A percentile compares a stretch with the other conserved stretches of the same genome.
Evolutionary conservation across 2,113 vertebrate species (phyloP).

Genomic region (Synodontis membranacea): DNA sequence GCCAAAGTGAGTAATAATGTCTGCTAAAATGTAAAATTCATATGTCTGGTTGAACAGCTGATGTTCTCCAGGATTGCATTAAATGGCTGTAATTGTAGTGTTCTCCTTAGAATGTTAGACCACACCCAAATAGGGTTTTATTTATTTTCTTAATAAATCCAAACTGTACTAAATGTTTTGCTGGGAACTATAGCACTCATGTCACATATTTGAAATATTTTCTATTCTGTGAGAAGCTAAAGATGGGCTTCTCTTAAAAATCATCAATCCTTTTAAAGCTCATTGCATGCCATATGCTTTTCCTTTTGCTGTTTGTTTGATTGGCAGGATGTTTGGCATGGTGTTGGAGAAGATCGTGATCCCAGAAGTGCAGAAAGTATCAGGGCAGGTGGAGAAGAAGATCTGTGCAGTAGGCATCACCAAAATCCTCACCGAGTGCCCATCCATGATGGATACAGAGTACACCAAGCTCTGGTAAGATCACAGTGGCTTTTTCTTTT

Average conservation of each 20-base stretch:
- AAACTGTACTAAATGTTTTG: not conserved
- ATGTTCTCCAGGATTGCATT: not conserved
- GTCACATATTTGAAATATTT: not conserved
- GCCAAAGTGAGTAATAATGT: conserved; percentile 84
- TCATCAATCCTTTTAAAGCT: not conserved
- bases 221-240: not conserved
- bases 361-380: conserved; percentile 98
- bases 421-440: conserved; percentile 93
- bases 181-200: not conserved
- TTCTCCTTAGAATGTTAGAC: not conserved
- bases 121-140: not conserved
- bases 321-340: conserved; percentile 97
- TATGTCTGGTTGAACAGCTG: not conserved
- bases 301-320: not conserved
- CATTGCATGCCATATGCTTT: not conserved
- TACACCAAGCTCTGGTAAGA: conserved; percentile 95
- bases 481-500: not conserved
- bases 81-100: not conserved
- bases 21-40: not conserved
- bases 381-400: conserved; percentile 94
- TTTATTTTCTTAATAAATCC: not conserved
- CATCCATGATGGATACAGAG: conserved; percentile 96
- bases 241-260: too few species aligned
- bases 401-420: conserved; percentile 97
- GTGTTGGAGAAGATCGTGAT: conserved; percentile 97